phyloP scores from a whole-genome alignment of 2,888 invertebrate species.

The Bhutanitis thaidina region DNA sequence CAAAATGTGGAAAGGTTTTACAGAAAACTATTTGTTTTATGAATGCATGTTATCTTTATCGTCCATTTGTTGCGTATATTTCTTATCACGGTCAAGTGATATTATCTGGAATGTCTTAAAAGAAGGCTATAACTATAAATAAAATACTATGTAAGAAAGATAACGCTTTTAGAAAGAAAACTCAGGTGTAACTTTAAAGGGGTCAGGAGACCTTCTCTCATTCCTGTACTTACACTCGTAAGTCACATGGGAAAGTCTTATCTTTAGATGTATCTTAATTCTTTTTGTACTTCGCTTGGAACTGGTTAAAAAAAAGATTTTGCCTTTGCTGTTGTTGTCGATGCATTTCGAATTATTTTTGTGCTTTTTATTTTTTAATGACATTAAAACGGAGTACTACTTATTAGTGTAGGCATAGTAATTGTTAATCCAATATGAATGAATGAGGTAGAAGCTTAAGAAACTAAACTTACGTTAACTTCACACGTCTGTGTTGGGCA shows the following conservation, averaged over 20 bases:
- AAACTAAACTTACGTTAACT: constrained; percentile 5
- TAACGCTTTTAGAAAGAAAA: constrained; percentile 2
- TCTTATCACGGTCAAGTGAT: constrained; percentile 15
- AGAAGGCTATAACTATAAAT: constrained; percentile 14
- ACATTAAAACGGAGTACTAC: too few species aligned
- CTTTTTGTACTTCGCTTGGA: neutral
- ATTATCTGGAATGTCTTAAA: constrained; percentile 13
- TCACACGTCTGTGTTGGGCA: constrained; percentile 15
- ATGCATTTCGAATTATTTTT: neutral
- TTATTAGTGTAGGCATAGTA: too few species aligned
- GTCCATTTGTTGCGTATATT: constrained; percentile 6
- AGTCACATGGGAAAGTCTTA: constrained; percentile 6
- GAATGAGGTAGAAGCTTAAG: neutral
- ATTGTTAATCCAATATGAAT: too few species aligned
- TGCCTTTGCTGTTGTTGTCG: neutral
- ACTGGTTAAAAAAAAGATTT: constrained; percentile 2
- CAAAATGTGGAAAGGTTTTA: too few species aligned
- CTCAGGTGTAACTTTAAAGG: constrained; percentile 15
- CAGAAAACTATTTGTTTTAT: neutral
- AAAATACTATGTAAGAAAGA: constrained; percentile 2
- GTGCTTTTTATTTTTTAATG: too few species aligned
- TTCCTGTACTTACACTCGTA: constrained; percentile 3
- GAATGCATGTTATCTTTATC: neutral
- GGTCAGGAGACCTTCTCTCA: neutral
- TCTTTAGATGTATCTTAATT: constrained; percentile 11